Evolutionary conservation across 1,140 invertebrate genomes (phyloP), one percentile per base, ranked within the genome.

Genomic region (Drosophila micromelanica): DNA sequence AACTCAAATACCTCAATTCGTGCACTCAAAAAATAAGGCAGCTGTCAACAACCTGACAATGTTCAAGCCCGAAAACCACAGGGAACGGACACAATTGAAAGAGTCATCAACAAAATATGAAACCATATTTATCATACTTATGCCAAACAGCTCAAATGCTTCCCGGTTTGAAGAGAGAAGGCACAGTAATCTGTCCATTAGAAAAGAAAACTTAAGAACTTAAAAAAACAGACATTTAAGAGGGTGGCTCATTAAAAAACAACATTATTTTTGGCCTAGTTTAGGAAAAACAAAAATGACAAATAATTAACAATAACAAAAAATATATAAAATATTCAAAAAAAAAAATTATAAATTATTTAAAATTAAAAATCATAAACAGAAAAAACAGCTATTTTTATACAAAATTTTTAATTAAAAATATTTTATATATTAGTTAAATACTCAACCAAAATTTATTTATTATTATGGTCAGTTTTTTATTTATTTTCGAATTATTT

Each of bases 81-180:
- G 30, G 27, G 1, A 27, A 27, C 27, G 27, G 5, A 6, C 27
- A 9, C 13, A 54, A 63, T 12, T 12, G 30, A 56, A 40, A 55
- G n/a, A 63, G 38, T 46, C 51, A 46, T 55, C 61, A 55, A 6
- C 51, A 27, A 52, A 63, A 49, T 35, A 54, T 57, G 27, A 49
- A 57, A 65, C 27, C 45, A 51, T 43, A 67, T 67, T 72, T 65
- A 67, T 72, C 69, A 52, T 59, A 72, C 69, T 72, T 70, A 70
- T 55, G 42, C 12, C 46, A 38, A 67, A 72, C 23, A 49, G 35
- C 68, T 48, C 51, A 64, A 57, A 46, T 42, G 32, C 40, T 63
- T 70, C 67, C 59, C 54, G 11, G 42, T 63, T 49, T 17, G 38
- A 23, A 43, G 27, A 43, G 27, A 40, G 37, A 11, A 38, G 13